These are phyloP conservation scores for Aproaerema taeniolella DNA, from an alignment of 2,888 invertebrate species.

Conservation along the genomic window DNA sequence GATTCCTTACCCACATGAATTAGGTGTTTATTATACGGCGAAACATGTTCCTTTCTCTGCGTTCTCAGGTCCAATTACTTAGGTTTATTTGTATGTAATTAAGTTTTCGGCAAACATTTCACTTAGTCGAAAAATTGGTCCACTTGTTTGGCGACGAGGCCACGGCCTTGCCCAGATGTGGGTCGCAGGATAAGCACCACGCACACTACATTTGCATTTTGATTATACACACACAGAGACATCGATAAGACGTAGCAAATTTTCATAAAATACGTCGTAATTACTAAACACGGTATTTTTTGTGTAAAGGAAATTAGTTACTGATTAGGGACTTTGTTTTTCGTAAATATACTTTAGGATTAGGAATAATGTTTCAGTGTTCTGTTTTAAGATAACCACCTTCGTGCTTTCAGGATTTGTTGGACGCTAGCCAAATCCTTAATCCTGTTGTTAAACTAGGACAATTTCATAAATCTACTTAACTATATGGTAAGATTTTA, in stretches of 20 bases:
- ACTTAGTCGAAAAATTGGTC: slow-evolving; percentile 5
- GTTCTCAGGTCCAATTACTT: background rate
- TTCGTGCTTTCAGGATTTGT: too few relatives aligned
- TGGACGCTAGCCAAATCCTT: too few relatives aligned
- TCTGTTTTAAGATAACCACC: too few relatives aligned
- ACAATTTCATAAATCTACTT: too few relatives aligned
- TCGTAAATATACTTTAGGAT: too few relatives aligned
- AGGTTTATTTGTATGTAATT: slow-evolving; percentile 6
- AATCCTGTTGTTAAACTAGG: too few relatives aligned
- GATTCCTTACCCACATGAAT: too few relatives aligned
- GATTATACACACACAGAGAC: slow-evolving; percentile 41
- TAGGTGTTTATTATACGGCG: too few relatives aligned
- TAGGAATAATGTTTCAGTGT: too few relatives aligned
- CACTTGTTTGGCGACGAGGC: slow-evolving; percentile 29
- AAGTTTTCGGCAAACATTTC: slow-evolving; percentile 3
- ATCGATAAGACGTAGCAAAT: slow-evolving; percentile 52
- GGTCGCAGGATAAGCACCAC: slow-evolving; percentile 67
- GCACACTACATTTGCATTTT: slow-evolving; percentile 67
- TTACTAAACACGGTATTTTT: slow-evolving; percentile 30
- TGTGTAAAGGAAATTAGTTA: slow-evolving; percentile 25
- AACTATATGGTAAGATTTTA: too few relatives aligned
- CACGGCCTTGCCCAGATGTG: slow-evolving; percentile 68
- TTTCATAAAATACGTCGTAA: slow-evolving; percentile 51
- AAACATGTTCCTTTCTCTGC: background rate
- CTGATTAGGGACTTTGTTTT: too few relatives aligned